Base-by-base conservation (phyloP, 2,113 vertebrate species). In the Pachypanchax playfairii region DNA sequence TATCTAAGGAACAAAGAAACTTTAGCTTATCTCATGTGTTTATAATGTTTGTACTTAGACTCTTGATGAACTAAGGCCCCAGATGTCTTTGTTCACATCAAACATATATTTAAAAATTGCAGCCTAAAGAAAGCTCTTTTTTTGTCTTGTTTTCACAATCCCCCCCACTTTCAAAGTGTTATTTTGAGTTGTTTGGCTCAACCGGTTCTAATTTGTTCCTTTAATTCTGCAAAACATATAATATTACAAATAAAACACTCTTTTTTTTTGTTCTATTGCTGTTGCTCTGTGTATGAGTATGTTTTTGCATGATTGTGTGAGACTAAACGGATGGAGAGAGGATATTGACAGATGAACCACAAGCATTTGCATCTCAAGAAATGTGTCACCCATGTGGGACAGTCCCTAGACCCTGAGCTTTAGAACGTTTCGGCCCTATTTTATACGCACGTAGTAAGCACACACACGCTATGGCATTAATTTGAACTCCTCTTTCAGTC, bases 321-420 rank as follows among this genome's bases (percentile, higher is more conserved):
- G 4, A 55, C 17, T 38, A 7, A 52, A 17, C 48, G 31, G 20
- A 36, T 20, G 52, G 38, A 49, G 18, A 63, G 20, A 64, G 64
- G 73, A 59, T 50, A 70, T 70, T 44, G n/a, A 29, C 65, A 70
- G 56, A 66, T 69, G 26, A 83, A 83, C 77, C 60, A 62, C 53
- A 21, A 41, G 20, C 51, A 88, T 89, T 88, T 91, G 87, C 89
- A 88, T 89, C 56, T 64, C 77, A 87, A 85, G 84, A 89, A 88
- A 76, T 78, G 72, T 74, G 70, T 83, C 85, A 88, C 75, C 65
- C 75, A 43, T 57, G 38, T 10, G 88, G 89, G 90, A 79, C 76
- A 55, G 84, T 73, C 88, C 89, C 90, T 47, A 29, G 1, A 59
- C 22, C 2, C 4, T 55, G 39, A 25, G 22, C n/a, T 18, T 49